Conservation (phyloP, 2,797 vertebrate species). For the Sebastes aleutianus region DNA sequence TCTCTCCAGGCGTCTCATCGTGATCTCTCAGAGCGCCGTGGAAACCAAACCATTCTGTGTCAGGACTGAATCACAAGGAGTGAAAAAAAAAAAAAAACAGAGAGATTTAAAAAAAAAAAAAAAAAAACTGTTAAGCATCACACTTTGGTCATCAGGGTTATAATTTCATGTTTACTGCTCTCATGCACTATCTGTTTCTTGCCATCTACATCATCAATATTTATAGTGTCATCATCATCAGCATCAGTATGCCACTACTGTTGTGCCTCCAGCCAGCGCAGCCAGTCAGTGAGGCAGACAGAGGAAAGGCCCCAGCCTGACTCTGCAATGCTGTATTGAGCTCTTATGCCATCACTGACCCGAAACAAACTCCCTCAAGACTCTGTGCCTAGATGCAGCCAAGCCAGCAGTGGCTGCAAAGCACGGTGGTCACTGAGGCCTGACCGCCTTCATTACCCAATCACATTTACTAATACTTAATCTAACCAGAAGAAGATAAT, state of each 20-base stretch:
- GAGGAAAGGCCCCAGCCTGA: conserved; percentile 61
- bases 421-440: conserved; percentile 62
- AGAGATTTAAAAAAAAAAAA: neutral
- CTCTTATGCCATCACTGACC: conserved; percentile 75
- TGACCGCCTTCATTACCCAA: conserved; percentile 70
- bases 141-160: conserved; percentile 55
- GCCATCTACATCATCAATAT: conserved; percentile 62
- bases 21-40: conserved; percentile 43
- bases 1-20: conserved; percentile 56
- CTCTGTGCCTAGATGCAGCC: conserved; percentile 54
- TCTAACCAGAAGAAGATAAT: conserved; percentile 59
- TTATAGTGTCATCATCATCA: conserved; percentile 49
- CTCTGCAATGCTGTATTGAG: conserved; percentile 67
- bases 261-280: conserved; percentile 44
- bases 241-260: conserved; percentile 57
- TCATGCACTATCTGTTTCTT: conserved; percentile 37
- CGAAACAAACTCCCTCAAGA: conserved; percentile 72
- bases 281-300: conserved; percentile 61
- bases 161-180: conserved; percentile 46
- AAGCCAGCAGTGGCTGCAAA: conserved; percentile 39
- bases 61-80: conserved; percentile 47
- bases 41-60: conserved; percentile 56
- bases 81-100: neutral
- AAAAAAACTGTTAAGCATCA: conserved; percentile 39
- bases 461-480: conserved; percentile 66